Evolutionary conservation across 2,888 invertebrate genomes (phyloP), one percentile per base, ranked within the genome.

Genomic region (Harpalus rubripes): DNA sequence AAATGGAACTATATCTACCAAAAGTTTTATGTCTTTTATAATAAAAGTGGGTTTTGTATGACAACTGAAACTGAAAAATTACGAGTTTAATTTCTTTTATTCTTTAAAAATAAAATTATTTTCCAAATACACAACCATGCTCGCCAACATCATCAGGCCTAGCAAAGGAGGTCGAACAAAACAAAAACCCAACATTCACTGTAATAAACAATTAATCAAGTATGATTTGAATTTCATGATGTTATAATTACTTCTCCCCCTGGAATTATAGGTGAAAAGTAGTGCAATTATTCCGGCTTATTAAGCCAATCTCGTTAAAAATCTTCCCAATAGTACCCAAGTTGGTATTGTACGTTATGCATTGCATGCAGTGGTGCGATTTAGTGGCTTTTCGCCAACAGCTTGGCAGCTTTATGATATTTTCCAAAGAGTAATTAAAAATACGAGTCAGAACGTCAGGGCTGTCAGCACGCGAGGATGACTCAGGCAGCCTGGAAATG

Each of bases 401-500:
- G 63, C 72, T 26, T 82, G 82, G 72, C 72, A 82, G 82, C 56
- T 82, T 82, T 82, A 82, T 82, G 82, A 82, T 81, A 81, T 82
- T 82, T 72, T 65, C 82, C 72, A 82, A 82, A 82, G 58, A 82
- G 72, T 82, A 82, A 82, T 82, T 82, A 82, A 82, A 82, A 82
- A 82, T 82, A 82, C 68, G 58, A 32, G 32, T 32, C 32, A 32
- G 26, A n/a, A 15, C 44, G 26, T 10, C 18, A 22, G 22, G 44
- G 4, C 10, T 5, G 12, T 68, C 12, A 15, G 26, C 72, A 74
- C 72, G 72, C 72, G 68, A 68, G 32, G 26, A 10, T 74, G 72
- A 74, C 58, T 58, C 72, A 32, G 32, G 32, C 5, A 82, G 72
- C 32, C 72, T n/a, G 79, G 16, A 56, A 78, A 78, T 79, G n/a